phyloP scores from a whole-genome alignment of 92 coral and sea anemone species.

The Porites cylindrica region DNA sequence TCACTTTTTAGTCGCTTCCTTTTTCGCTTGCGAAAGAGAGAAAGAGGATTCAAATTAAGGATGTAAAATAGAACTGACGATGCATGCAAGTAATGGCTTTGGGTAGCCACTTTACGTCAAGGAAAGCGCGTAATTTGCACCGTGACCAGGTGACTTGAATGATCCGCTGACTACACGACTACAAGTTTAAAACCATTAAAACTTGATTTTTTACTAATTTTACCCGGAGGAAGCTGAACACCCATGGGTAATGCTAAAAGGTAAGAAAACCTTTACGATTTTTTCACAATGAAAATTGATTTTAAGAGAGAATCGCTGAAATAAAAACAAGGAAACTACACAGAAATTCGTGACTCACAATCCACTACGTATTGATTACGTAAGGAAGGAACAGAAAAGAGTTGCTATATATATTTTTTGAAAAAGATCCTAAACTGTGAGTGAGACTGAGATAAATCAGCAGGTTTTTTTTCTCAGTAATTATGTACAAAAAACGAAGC shows the following conservation, averaged over 20 bases:
- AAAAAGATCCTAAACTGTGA: no score
- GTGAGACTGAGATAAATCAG: no score
- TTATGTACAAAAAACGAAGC: no score
- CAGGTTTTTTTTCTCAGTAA: no score
- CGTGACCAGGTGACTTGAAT: not conserved
- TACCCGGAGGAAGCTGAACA: slow-evolving; percentile 3
- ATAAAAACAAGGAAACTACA: slow-evolving; percentile 17
- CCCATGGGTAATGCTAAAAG: not conserved
- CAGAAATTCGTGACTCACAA: not conserved
- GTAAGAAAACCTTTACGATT: not conserved
- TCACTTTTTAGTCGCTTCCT: slow-evolving; percentile 3
- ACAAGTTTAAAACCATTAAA: not conserved
- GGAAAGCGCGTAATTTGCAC: not conserved
- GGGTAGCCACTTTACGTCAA: not conserved
- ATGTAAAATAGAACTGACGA: not conserved
- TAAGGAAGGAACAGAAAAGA: no score
- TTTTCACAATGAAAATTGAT: not conserved
- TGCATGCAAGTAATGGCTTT: not conserved
- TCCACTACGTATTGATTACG: no score
- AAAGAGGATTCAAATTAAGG: not conserved
- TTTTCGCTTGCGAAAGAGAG: not conserved
- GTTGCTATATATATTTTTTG: no score
- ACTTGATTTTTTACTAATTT: not conserved
- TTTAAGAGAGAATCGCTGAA: not conserved
- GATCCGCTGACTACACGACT: not conserved